A percentile compares a stretch with the other conserved stretches of the same genome.
Evolutionary conservation across 2,888 invertebrate species (phyloP).

Genomic region (Apodemia duryi): DNA sequence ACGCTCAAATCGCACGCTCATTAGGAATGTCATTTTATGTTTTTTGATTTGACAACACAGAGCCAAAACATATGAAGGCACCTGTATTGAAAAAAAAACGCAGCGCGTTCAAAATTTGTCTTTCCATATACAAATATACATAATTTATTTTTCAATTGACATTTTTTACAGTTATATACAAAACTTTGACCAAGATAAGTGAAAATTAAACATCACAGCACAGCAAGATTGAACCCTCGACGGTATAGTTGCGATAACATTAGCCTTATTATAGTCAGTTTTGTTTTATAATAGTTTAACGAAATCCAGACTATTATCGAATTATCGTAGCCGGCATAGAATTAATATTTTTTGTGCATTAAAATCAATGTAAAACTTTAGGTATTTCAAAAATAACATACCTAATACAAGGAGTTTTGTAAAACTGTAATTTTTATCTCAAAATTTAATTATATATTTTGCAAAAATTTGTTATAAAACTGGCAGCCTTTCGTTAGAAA

Average conservation of each 20-base stretch:
- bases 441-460: not conserved
- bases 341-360: not conserved
- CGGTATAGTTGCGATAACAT: too few species aligned
- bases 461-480: not conserved
- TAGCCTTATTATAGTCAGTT: too few species aligned
- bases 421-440: not conserved
- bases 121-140: too few species aligned
- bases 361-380: not conserved
- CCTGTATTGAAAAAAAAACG: constrained; percentile 14
- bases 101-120: not conserved
- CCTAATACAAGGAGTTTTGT: not conserved
- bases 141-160: too few species aligned
- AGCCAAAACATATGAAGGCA: constrained; percentile 77
- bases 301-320: too few species aligned
- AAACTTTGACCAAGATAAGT: not conserved
- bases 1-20: constrained; percentile 14
- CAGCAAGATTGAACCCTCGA: not conserved
- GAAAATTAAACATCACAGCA: not conserved
- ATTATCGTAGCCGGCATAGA: too few species aligned
- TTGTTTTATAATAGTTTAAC: too few species aligned
- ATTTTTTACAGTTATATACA: not conserved
- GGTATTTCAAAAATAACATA: not conserved
- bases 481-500: not conserved
- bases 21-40: constrained; percentile 26
- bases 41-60: constrained; percentile 29